Evolutionary conservation across 53 echinoderm and acorn worm species (phyloP), one percentile per base, ranked within the genome.

Genomic region (Pentamera pediparva): DNA sequence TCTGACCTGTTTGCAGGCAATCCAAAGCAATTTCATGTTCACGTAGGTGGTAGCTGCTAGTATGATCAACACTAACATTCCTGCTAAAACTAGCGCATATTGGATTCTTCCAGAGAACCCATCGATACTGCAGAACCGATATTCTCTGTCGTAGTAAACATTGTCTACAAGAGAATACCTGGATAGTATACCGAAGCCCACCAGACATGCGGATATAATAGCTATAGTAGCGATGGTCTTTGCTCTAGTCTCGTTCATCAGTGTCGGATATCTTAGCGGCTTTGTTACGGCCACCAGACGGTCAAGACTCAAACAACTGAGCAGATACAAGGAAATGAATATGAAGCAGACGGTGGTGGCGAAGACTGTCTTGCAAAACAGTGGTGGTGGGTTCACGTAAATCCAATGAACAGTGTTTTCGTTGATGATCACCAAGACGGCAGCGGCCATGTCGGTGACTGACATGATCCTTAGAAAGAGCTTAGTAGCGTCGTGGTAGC

Each of bases 401-500:
- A 22, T 20, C 65, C 65, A 65, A 15, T 65, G 36, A 17, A 22
- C 3, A 15, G 40, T 22, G 36, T 65, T 65, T 38, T 65, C 65
- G 21, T 38, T 37, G 5, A 65, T 9, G 1, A 65, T 36, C 10
- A 21, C 40, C 25, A 65, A 22, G 37, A 36, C 37, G 40, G 39
- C 65, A 20, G 65, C 37, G 10, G 41, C 17, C 39, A 65, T 21
- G 36, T 65, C 65, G 10, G 27, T 40, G 39, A 65, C 10, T 2
- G 65, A 38, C 27, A 65, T 22, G 10, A 65, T 26, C 1, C 37
- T 20, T 12, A 65, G 19, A 38, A 65, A 65, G 3, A 37, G 37
- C 27, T 65, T 65, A 21, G 65, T 65, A 1, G 65, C 65, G 22
- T 65, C 65, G 21, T 65, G 37, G 15, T 39, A 65, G 36, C 65